Conservation (phyloP, 2,113 vertebrate species). For the Nipponia nippon region DNA sequence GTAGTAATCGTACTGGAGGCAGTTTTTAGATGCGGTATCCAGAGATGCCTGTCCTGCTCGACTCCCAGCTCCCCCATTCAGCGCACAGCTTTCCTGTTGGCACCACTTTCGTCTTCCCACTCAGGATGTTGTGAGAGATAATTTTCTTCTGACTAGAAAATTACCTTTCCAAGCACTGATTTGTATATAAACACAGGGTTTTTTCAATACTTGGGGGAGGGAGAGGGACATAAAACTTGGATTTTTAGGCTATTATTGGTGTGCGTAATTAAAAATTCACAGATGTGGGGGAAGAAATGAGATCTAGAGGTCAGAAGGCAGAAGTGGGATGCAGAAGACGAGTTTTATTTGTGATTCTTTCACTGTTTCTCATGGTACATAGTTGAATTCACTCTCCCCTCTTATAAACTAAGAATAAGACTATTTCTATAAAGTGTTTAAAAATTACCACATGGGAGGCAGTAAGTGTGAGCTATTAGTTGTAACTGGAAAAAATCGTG, state of each 20-base stretch:
- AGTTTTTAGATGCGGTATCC: not conserved
- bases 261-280: not conserved
- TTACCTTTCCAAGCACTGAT: not conserved
- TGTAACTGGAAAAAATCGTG: not conserved
- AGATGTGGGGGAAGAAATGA: not conserved
- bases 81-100: not conserved
- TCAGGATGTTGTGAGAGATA: not conserved
- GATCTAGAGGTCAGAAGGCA: not conserved
- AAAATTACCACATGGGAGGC: not conserved
- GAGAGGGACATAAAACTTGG: not conserved
- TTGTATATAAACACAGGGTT: not conserved
- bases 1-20: not conserved
- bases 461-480: not conserved
- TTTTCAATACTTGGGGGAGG: not conserved
- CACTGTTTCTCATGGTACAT: not conserved
- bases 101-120: not conserved
- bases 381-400: not conserved
- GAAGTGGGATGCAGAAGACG: not conserved
- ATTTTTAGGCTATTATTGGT: not conserved
- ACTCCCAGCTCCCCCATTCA: not conserved
- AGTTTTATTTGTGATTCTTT: not conserved
- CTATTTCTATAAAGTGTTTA: not conserved
- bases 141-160: not conserved
- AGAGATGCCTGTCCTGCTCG: not conserved
- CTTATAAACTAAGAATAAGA: not conserved